Percentiles rank a stretch among this genome's conserved stretches.
Conservation (phyloP, 1,140 invertebrate genomes). For the Drosophila leontia region DNA sequence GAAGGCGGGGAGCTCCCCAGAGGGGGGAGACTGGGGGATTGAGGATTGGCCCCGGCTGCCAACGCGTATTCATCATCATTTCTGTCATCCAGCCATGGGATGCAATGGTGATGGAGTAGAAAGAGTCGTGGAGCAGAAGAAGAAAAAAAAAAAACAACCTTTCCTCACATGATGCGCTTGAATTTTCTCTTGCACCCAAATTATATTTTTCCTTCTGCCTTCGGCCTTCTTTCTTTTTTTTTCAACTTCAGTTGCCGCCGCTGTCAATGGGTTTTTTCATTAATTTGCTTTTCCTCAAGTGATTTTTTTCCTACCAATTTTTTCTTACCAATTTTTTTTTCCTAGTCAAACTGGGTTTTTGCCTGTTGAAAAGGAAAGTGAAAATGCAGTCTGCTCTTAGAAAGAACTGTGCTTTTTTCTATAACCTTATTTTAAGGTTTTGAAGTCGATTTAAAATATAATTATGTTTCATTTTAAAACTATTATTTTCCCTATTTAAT, state of each 20-base stretch:
- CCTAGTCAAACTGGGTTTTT: constrained; percentile 5
- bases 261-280: constrained; percentile 46
- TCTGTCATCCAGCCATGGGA: constrained; percentile 44
- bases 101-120: constrained; percentile 16
- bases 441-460: too few species aligned
- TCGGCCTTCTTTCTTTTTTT: constrained; percentile 18
- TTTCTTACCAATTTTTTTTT: constrained; percentile 16
- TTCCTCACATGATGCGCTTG: constrained; percentile 50
- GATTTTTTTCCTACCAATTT: constrained; percentile 34
- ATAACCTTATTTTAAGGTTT: too few species aligned
- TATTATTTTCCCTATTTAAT: background rate
- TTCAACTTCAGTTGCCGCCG: background rate
- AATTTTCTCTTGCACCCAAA: constrained; percentile 56
- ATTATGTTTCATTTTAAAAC: too few species aligned
- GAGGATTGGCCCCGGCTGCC: constrained; percentile 29
- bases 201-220: constrained; percentile 42
- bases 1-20: background rate
- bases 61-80: constrained; percentile 57
- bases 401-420: background rate
- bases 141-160: constrained; percentile 9
- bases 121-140: constrained; percentile 8
- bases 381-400: background rate
- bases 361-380: constrained; percentile 40
- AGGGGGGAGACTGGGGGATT: background rate
- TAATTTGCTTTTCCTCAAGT: constrained; percentile 49